A percentile compares a stretch with the other conserved stretches of the same genome.
Evolutionary conservation across 1,140 invertebrate genomes (phyloP).

Genomic region (Drosophila teissieri): DNA sequence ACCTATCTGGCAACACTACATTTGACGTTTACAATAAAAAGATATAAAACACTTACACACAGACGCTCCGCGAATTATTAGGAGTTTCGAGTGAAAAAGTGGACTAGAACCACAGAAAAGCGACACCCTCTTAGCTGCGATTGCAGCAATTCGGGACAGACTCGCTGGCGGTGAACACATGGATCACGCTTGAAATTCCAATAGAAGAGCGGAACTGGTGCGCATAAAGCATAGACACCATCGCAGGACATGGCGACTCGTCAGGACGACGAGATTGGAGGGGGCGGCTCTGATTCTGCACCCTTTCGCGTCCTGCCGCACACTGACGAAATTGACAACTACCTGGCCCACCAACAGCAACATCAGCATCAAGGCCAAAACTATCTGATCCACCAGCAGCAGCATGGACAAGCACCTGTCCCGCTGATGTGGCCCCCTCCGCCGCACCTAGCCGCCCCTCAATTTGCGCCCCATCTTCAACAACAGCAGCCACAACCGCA

Average conservation of each 20-base stretch:
- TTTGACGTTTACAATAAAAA: constrained; percentile 50
- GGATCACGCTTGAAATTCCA: constrained; percentile 60
- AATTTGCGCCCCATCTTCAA: constrained; percentile 58
- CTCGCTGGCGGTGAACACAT: constrained; percentile 11
- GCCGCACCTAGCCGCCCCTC: constrained; percentile 49
- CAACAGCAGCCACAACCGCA: constrained; percentile 55
- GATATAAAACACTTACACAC: constrained; percentile 57
- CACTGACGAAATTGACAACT: constrained; percentile 55
- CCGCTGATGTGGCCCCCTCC: constrained; percentile 62
- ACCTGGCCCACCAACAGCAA: constrained; percentile 64
- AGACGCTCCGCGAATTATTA: constrained; percentile 58
- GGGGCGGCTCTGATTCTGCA: constrained; percentile 33
- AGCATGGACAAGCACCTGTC: constrained; percentile 44
- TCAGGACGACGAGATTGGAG: constrained; percentile 61
- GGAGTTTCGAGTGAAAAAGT: constrained; percentile 52
- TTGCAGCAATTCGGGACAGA: constrained; percentile 18
- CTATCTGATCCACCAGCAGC: constrained; percentile 56
- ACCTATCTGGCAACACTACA: constrained; percentile 28
- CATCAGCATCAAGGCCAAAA: constrained; percentile 56
- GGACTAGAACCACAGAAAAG: constrained; percentile 36
- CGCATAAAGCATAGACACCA: constrained; percentile 41
- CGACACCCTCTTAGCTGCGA: constrained; percentile 22
- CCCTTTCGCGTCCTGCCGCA: constrained; percentile 53
- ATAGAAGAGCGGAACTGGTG: constrained; percentile 54
- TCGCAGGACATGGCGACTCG: constrained; percentile 62